These are phyloP conservation scores for Coregonus ussuriensis DNA, from an alignment of 2,797 vertebrate genomes.

Conservation along the genomic window DNA sequence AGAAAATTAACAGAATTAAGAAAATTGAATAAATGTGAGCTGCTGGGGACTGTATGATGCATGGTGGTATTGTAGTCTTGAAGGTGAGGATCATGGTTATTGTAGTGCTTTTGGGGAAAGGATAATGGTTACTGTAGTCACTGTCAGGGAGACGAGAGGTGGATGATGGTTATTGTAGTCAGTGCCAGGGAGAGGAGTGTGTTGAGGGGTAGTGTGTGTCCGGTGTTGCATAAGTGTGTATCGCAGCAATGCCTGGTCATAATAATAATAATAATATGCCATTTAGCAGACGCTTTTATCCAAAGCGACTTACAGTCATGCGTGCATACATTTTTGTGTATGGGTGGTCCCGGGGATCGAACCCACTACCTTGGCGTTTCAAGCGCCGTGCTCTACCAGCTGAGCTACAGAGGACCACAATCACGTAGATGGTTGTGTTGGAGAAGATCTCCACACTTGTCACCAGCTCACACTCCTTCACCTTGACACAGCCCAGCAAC, in stretches of 20 bases:
- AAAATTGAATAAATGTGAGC: constrained; percentile 5
- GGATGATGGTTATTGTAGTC: constrained; percentile 33
- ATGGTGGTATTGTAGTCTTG: constrained; percentile 22
- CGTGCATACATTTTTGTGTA: too few relatives aligned
- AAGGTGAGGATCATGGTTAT: constrained; percentile 25
- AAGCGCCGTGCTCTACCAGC: too few relatives aligned
- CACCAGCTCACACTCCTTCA: constrained; percentile 58
- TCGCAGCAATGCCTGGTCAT: constrained; percentile 74
- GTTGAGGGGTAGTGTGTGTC: constrained; percentile 17
- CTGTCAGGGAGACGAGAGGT: constrained; percentile 11
- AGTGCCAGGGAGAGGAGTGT: constrained; percentile 40
- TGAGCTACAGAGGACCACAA: too few relatives aligned
- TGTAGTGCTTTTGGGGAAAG: constrained; percentile 19
- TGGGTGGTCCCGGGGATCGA: too few relatives aligned
- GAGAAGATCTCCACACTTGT: constrained; percentile 47
- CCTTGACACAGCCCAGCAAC: constrained; percentile 63
- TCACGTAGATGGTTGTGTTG: constrained; percentile 60
- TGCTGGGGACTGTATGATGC: constrained; percentile 5
- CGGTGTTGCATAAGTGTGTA: constrained; percentile 70
- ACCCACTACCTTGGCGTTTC: too few relatives aligned
- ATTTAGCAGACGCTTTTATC: too few relatives aligned
- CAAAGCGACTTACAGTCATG: too few relatives aligned
- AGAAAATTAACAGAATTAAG: not conserved
- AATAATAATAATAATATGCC: too few relatives aligned
- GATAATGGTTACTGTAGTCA: constrained; percentile 15